These are phyloP conservation scores for Papilio demoleus DNA, from an alignment of 2,888 invertebrate genomes.

Conservation along the genomic window DNA sequence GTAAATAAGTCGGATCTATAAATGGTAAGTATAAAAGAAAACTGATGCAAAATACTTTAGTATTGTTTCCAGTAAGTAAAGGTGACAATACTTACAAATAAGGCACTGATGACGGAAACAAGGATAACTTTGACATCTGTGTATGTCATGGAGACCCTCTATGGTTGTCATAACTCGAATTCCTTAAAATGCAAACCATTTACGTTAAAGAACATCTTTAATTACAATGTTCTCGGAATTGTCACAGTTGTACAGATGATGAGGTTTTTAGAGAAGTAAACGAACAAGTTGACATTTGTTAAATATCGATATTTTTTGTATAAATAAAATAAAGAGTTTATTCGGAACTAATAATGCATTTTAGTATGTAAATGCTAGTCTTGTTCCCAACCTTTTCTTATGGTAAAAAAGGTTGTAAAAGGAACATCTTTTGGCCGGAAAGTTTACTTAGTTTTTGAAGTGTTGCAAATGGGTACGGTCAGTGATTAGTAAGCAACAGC, in stretches of 20 bases:
- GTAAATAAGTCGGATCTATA: neutral
- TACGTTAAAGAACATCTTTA: neutral
- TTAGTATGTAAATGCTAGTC: too few relatives aligned
- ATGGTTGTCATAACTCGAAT: neutral
- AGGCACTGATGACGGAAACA: neutral
- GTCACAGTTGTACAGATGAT: neutral
- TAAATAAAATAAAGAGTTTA: neutral
- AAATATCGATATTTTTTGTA: neutral
- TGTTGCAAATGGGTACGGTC: too few relatives aligned
- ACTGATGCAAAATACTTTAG: neutral
- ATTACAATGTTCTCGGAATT: slow-evolving; percentile 2
- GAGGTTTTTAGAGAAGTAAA: neutral
- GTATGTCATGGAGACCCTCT: neutral
- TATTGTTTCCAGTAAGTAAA: slow-evolving; percentile 8
- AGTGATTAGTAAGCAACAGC: neutral
- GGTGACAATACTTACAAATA: neutral
- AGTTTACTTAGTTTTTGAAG: too few relatives aligned
- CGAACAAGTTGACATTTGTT: slow-evolving; percentile 3
- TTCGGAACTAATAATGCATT: neutral
- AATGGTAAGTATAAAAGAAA: neutral
- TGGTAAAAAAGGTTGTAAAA: too few relatives aligned
- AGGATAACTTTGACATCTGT: neutral
- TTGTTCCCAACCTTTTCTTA: too few relatives aligned
- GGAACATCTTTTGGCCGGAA: too few relatives aligned
- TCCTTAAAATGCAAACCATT: neutral